Evolutionary conservation across 2,797 vertebrate genomes (phyloP).

Genomic region (Streptopelia turtur): DNA sequence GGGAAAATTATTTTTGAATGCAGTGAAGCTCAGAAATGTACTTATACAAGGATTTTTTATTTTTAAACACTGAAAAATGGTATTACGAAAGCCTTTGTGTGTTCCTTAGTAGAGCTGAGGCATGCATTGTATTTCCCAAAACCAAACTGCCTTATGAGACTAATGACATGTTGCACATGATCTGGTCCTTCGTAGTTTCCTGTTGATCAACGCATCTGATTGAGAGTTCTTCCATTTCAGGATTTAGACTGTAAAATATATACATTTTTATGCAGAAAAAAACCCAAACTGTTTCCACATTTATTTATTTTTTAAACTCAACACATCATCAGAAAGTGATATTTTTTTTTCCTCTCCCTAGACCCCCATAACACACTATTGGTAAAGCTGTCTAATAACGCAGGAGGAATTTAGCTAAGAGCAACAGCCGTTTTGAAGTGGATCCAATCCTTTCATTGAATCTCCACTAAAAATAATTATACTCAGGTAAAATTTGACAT

Average conservation of each 20-base stretch:
- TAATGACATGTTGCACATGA: background rate
- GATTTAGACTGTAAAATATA: background rate
- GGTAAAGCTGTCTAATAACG: background rate
- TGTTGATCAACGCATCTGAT: background rate
- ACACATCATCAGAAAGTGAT: background rate
- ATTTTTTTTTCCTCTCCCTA: background rate
- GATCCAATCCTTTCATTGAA: background rate
- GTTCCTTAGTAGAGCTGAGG: background rate
- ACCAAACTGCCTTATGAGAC: background rate
- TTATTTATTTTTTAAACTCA: background rate
- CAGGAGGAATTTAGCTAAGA: slow-evolving; percentile 9
- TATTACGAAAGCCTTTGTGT: background rate
- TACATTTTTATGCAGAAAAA: background rate
- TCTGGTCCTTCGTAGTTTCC: background rate
- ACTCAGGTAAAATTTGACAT: background rate
- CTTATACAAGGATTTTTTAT: background rate
- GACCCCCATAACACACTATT: background rate
- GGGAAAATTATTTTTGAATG: background rate
- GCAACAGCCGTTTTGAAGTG: background rate
- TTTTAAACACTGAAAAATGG: background rate
- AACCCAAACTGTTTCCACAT: background rate
- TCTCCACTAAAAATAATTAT: slow-evolving; percentile 4
- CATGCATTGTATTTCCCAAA: background rate
- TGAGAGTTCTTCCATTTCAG: background rate
- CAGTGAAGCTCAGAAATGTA: background rate